Conservation (phyloP, 2,113 vertebrate species). For the Onychostoma macrolepis region DNA sequence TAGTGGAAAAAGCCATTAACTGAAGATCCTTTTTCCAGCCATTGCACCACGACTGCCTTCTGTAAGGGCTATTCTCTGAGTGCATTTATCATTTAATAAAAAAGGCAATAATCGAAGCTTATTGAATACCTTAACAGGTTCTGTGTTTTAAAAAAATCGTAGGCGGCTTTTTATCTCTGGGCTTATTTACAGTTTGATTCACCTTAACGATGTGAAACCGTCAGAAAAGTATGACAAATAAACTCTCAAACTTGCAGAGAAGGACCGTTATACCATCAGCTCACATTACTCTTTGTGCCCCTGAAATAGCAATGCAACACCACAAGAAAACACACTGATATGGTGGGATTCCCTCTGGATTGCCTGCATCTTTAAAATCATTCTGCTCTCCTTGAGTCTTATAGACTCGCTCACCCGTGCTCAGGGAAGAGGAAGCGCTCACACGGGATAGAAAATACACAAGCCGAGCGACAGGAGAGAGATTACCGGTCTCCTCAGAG, state of each 20-base stretch:
- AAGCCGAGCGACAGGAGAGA: constrained; percentile 66
- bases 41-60: constrained; percentile 52
- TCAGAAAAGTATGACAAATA: background rate
- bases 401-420: constrained; percentile 67
- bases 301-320: background rate
- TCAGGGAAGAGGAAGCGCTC: constrained; percentile 70
- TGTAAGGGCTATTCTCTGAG: constrained; percentile 43
- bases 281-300: constrained; percentile 7
- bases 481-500: constrained; percentile 59
- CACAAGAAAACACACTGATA: constrained; percentile 12
- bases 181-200: background rate
- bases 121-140: constrained; percentile 3
- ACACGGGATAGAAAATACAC: constrained; percentile 71
- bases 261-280: background rate
- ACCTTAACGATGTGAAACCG: background rate
- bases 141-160: constrained; percentile 5
- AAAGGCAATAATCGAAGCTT: constrained; percentile 32
- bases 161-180: background rate
- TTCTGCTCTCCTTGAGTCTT: constrained; percentile 50
- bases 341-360: constrained; percentile 7
- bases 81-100: constrained; percentile 53
- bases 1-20: constrained; percentile 52
- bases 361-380: constrained; percentile 14
- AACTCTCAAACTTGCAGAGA: constrained; percentile 4
- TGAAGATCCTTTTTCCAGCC: constrained; percentile 47